Conservation (phyloP, 2,797 vertebrate species). For the Sebastes matsubarae region DNA sequence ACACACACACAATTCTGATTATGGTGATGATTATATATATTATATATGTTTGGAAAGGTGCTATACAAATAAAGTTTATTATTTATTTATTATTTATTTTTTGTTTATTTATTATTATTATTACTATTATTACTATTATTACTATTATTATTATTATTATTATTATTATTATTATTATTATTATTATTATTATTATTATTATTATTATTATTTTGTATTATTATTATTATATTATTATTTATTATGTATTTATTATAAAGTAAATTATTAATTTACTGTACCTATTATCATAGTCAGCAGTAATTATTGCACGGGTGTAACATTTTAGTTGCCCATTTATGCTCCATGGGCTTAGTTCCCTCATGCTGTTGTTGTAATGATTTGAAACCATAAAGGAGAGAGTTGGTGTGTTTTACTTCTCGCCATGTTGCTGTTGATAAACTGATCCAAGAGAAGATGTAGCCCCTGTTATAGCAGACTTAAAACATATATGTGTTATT, state of each 20-base stretch:
- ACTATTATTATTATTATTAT: not conserved
- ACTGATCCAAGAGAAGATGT: not conserved
- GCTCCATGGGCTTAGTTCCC: not conserved
- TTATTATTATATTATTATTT: too few relatives aligned
- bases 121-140: not conserved
- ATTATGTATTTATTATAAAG: too few relatives aligned
- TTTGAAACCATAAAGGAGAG: not conserved
- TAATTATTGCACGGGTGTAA: not conserved
- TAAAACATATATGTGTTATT: not conserved
- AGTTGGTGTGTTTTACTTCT: not conserved
- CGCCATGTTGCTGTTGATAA: not conserved
- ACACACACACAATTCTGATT: too few relatives aligned
- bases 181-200: too few relatives aligned
- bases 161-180: too few relatives aligned
- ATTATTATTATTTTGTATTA: too few relatives aligned
- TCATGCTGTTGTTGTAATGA: not conserved
- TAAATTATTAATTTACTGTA: too few relatives aligned
- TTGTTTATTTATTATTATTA: too few relatives aligned
- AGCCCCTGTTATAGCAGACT: not conserved
- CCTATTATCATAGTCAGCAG: not conserved
- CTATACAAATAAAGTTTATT: too few relatives aligned
- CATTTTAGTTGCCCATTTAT: not conserved
- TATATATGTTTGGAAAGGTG: not conserved
- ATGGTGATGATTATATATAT: too few relatives aligned
- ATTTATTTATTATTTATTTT: too few relatives aligned